A percentile compares a stretch with the other conserved stretches of the same genome.
phyloP scores from a whole-genome alignment of 2,113 vertebrate genomes.

The Cyphomyrus plagiostoma region DNA sequence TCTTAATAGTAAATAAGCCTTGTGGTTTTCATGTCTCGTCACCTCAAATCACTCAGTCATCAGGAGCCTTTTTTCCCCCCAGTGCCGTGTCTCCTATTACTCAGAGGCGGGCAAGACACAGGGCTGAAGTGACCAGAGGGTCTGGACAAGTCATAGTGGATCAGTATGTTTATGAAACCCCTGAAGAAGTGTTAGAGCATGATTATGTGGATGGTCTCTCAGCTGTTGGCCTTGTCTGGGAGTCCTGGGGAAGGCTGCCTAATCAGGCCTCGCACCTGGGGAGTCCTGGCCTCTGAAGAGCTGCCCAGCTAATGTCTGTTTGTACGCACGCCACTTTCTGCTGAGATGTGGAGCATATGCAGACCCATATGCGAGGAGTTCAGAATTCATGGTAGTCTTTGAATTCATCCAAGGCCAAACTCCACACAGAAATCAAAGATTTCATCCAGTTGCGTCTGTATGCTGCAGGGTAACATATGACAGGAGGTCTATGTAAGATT shows the following conservation, averaged over 20 bases:
- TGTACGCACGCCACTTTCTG: neutral
- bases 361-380: neutral
- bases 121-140: neutral
- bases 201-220: neutral
- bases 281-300: neutral
- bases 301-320: neutral
- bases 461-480: neutral
- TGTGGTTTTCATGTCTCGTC: neutral
- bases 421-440: neutral
- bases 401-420: neutral
- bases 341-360: neutral
- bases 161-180: neutral
- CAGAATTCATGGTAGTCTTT: neutral
- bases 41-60: neutral
- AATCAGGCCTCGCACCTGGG: neutral
- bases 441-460: neutral
- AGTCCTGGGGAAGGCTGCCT: too few species aligned
- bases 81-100: neutral
- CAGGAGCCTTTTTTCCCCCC: neutral
- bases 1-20: neutral
- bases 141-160: slow-evolving; percentile 14
- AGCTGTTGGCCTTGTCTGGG: slow-evolving; percentile 3
- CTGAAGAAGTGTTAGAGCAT: neutral
- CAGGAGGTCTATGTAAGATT: neutral
- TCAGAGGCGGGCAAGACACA: neutral